Conservation (phyloP, 2,113 vertebrate species). For the Scomber scombrus region DNA sequence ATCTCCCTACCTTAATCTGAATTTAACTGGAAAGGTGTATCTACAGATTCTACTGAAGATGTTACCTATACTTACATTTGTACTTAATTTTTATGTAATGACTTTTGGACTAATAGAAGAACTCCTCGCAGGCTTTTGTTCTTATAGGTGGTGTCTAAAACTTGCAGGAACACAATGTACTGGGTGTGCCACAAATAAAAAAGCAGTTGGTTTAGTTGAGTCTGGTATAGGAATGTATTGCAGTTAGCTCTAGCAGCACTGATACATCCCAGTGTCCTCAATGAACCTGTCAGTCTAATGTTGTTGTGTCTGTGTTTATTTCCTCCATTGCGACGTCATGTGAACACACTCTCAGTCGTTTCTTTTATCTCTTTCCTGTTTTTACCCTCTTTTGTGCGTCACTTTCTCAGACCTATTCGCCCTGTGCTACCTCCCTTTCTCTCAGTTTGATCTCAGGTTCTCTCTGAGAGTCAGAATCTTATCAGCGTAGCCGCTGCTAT, state of each 20-base stretch:
- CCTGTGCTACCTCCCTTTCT: neutral
- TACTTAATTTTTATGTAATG: neutral
- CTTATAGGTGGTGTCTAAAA: constrained; percentile 16
- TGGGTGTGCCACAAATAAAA: constrained; percentile 52
- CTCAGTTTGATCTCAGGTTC: constrained; percentile 26
- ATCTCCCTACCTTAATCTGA: constrained; percentile 12
- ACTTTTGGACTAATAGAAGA: neutral
- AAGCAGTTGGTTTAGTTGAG: constrained; percentile 28
- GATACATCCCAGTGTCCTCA: constrained; percentile 38
- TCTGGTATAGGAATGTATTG: constrained; percentile 19
- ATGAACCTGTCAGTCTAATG: constrained; percentile 33
- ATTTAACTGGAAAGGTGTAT: neutral
- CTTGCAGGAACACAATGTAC: constrained; percentile 7
- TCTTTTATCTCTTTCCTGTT: constrained; percentile 10
- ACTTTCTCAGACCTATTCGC: neutral
- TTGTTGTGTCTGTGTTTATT: constrained; percentile 43
- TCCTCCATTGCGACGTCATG: constrained; percentile 13
- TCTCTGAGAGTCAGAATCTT: constrained; percentile 56
- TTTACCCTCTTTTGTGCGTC: constrained; percentile 23
- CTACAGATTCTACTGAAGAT: too few relatives aligned
- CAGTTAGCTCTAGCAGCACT: neutral
- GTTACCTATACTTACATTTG: neutral
- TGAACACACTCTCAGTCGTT: constrained; percentile 14
- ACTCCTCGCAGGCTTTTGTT: constrained; percentile 12
- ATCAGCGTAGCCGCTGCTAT: constrained; percentile 71